Percentiles rank a stretch among this genome's conserved stretches.
Evolutionary conservation across 2,888 invertebrate species (phyloP).

Genomic region (Creontiades dilutus): DNA sequence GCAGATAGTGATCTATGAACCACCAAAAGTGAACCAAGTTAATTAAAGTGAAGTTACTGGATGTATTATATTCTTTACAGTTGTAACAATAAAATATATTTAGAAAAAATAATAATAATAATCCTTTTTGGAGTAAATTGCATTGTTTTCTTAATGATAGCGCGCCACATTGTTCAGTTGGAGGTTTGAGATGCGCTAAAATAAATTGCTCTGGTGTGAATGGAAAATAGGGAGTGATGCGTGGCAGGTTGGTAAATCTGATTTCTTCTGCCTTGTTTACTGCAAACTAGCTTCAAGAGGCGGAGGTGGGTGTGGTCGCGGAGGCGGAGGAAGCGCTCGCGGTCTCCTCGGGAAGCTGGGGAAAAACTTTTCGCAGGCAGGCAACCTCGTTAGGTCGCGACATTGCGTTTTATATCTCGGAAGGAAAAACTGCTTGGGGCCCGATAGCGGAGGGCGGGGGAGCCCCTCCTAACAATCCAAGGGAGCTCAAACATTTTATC

Average conservation of each 20-base stretch:
- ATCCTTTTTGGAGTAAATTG: too few species aligned
- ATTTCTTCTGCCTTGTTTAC: conserved; percentile 49
- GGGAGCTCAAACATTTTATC: not conserved
- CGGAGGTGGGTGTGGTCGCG: not conserved
- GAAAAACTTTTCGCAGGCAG: not conserved
- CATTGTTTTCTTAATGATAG: too few species aligned
- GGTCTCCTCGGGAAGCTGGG: not conserved
- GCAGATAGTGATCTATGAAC: too few species aligned
- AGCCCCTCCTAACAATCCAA: not conserved
- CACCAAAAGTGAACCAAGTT: too few species aligned
- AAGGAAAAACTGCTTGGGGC: not conserved
- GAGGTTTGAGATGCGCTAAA: too few species aligned
- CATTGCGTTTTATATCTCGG: conserved; percentile 18
- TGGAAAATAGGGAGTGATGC: conserved; percentile 11
- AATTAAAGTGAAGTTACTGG: too few species aligned
- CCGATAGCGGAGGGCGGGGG: not conserved
- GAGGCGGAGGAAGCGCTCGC: not conserved
- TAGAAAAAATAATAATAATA: too few species aligned
- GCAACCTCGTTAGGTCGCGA: conserved; percentile 14
- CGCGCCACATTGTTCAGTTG: too few species aligned
- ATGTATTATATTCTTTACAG: too few species aligned
- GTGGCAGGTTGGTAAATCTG: conserved; percentile 41
- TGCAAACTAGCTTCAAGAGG: conserved; percentile 30
- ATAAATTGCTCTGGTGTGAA: not conserved
- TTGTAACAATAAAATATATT: too few species aligned